These are phyloP conservation scores for Drosophila parvula DNA, from an alignment of 1,140 invertebrate species.

Conservation along the genomic window DNA sequence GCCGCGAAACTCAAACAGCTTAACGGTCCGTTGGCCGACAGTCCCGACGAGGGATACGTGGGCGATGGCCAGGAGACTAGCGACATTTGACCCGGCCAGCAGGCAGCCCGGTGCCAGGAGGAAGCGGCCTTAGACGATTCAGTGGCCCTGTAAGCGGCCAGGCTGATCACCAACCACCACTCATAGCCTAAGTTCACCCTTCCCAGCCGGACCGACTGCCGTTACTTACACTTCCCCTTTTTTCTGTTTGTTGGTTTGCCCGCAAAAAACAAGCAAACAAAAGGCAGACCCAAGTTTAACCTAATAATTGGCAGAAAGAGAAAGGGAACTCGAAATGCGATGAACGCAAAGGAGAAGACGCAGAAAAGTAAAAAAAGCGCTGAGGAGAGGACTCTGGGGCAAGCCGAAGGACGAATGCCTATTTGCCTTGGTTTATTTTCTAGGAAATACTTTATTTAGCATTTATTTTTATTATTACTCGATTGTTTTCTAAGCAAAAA, in stretches of 20 bases:
- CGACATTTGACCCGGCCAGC: conserved; percentile 85
- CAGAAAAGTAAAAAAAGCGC: conserved; percentile 15
- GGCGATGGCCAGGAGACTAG: conserved; percentile 87
- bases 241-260: conserved; percentile 33
- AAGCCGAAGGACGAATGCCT: conserved; percentile 13
- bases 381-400: background rate
- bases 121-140: conserved; percentile 78
- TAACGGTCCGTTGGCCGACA: conserved; percentile 89
- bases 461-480: background rate
- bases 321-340: conserved; percentile 8
- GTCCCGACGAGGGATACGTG: conserved; percentile 94
- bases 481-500: background rate
- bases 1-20: conserved; percentile 75
- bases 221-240: conserved; percentile 14
- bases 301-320: conserved; percentile 49
- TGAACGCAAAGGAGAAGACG: conserved; percentile 16
- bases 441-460: background rate
- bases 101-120: conserved; percentile 26
- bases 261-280: conserved; percentile 45
- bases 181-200: conserved; percentile 43
- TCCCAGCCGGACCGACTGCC: background rate
- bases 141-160: conserved; percentile 77
- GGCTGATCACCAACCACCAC: conserved; percentile 53
- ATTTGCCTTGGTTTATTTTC: background rate
- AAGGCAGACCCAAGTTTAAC: conserved; percentile 52